Base-by-base conservation (phyloP, 2,888 invertebrate species). In the Hesperia comma region DNA sequence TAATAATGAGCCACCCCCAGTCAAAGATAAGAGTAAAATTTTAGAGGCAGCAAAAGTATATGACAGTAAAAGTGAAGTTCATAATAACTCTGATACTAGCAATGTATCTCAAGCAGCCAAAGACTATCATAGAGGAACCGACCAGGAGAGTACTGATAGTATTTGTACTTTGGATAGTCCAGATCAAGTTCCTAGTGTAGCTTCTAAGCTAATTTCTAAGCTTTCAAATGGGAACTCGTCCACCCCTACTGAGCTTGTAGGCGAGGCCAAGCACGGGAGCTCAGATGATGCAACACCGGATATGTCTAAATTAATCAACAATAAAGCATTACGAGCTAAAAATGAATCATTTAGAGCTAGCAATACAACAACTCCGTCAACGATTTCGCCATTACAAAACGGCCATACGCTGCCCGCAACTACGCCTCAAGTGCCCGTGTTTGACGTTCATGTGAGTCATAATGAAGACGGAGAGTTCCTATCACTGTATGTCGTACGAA, bases 161-260 rank as follows among this genome's bases (percentile, higher is more conserved):
- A 82, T 85, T 33, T 79, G 82, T 41, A 90, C 91, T 1, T 72
- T 91, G 60, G 90, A 89, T 6, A 92, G 90, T 71, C 91, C 90
- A 2, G 91, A 88, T 21, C 79, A 81, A 57, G 72, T 82, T 14
- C 88, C 88, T 1, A 88, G 73, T 67, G 85, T 88, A 0, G 77
- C 90, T 43, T 88, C 90, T 0, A 92, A 91, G 72, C 69, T 93
- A 63, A 92, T 93, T 21, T 85, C 90, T 0, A 92, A 92, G 78
- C 75, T 93, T n/a, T 91, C 91, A 0, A 93, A 93, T 63, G 92
- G 92, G 0, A 85, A 88, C 68, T 92, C 92, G 0, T 93, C 92
- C 12, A 92, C 92, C 0, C 92, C 92, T 6, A 84, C 90, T 0
- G 91, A 92, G 70, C 53, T 78, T 8, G 5, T 72, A 5, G 49